These are phyloP conservation scores for Coluber constrictor DNA, from an alignment of 2,797 vertebrate genomes.

Conservation along the genomic window DNA sequence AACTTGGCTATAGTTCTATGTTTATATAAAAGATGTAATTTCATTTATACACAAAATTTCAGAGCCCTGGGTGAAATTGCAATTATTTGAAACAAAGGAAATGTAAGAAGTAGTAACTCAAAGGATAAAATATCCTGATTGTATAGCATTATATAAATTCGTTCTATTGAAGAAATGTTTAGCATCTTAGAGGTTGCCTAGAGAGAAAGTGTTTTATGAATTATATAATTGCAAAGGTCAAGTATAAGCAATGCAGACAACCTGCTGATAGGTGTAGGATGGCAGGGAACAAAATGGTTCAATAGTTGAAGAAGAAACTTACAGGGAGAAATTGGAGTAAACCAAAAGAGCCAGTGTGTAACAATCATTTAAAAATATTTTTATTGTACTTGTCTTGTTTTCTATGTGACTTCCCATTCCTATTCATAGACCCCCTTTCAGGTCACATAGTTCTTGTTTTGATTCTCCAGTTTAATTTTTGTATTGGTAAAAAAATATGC, in stretches of 20 bases:
- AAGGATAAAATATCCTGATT: slow-evolving; percentile 1
- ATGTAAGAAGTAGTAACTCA: neutral
- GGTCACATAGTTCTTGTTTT: neutral
- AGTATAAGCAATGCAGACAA: neutral
- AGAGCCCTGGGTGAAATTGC: neutral
- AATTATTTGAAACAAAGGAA: slow-evolving; percentile 4
- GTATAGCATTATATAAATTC: neutral
- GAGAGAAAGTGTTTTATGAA: slow-evolving; percentile 4
- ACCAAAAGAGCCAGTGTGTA: neutral
- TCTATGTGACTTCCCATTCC: neutral
- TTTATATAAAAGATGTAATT: neutral
- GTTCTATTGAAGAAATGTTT: neutral
- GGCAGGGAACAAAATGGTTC: neutral
- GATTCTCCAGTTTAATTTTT: neutral
- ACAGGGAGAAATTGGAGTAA: neutral
- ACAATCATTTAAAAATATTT: neutral
- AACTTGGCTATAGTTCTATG: neutral
- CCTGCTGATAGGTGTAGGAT: neutral
- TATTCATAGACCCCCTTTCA: neutral
- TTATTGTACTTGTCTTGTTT: neutral
- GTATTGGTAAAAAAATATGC: neutral
- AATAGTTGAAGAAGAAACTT: neutral
- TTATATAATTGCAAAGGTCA: slow-evolving; percentile 19
- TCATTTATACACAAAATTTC: neutral
- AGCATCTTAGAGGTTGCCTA: neutral